Conservation (phyloP, 2,888 invertebrate genomes). For the Synanthedon myopaeformis region DNA sequence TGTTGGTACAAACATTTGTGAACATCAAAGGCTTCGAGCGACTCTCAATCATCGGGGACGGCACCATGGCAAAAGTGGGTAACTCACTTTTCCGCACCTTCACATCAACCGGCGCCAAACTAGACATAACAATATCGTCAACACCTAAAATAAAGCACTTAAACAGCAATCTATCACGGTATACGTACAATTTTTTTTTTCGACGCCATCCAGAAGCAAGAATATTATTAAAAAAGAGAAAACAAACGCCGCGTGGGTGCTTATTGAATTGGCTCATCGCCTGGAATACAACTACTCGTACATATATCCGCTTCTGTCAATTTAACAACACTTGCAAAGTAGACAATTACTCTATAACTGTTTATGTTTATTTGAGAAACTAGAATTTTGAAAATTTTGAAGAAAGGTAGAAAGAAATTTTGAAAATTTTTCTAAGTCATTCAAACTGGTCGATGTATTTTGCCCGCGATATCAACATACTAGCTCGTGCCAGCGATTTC, state of each 20-base stretch:
- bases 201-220: slow-evolving; percentile 34
- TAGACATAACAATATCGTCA: slow-evolving; percentile 47
- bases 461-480: too few species aligned
- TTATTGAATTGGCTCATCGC: slow-evolving; percentile 18
- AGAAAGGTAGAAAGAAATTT: too few species aligned
- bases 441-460: too few species aligned
- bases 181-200: slow-evolving; percentile 13
- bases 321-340: too few species aligned
- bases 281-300: slow-evolving; percentile 1
- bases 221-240: slow-evolving; percentile 29
- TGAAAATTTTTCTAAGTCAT: too few species aligned
- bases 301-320: too few species aligned
- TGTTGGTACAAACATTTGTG: background rate
- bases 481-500: too few species aligned
- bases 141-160: slow-evolving; percentile 54
- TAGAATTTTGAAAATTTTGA: too few species aligned
- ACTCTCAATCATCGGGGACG: slow-evolving; percentile 12
- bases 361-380: too few species aligned
- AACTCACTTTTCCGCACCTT: slow-evolving; percentile 31
- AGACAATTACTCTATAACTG: too few species aligned
- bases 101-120: slow-evolving; percentile 31
- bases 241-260: slow-evolving; percentile 22
- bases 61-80: slow-evolving; percentile 10
- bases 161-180: slow-evolving; percentile 40
- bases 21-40: slow-evolving; percentile 15